Conservation (phyloP, 1,140 invertebrate species). For the Drosophila repletoides region DNA sequence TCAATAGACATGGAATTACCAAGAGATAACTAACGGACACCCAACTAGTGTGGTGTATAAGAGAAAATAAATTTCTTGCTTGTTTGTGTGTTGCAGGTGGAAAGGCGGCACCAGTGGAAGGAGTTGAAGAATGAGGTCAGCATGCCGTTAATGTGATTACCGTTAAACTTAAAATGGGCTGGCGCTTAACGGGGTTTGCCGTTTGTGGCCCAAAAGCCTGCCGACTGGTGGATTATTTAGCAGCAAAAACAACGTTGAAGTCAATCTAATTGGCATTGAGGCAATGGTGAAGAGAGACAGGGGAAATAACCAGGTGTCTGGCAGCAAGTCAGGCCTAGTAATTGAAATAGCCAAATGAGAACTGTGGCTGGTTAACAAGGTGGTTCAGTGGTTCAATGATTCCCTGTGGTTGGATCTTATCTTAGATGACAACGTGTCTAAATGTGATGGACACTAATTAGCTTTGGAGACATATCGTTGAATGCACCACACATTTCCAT, state of each 20-base stretch:
- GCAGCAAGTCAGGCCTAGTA: no score
- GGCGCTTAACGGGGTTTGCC: background rate
- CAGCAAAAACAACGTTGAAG: conserved; percentile 3
- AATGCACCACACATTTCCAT: conserved; percentile 51
- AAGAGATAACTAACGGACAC: no score
- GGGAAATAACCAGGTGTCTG: no score
- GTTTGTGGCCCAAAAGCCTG: background rate
- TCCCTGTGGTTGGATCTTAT: no score
- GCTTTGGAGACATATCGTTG: conserved; percentile 4
- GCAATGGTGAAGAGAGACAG: no score
- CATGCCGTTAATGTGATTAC: conserved; percentile 31
- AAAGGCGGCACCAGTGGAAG: no score
- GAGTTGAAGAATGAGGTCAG: conserved; percentile 25
- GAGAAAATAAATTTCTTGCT: no score
- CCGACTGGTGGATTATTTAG: background rate
- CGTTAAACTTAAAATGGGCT: conserved; percentile 26
- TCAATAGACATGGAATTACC: no score
- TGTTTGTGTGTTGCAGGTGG: no score
- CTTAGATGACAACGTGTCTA: conserved; percentile 8
- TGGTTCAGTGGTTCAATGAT: conserved; percentile 19
- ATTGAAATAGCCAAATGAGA: conserved; percentile 10
- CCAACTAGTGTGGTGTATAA: no score
- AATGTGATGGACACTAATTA: conserved; percentile 50
- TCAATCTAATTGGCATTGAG: no score
- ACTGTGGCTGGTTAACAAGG: background rate